Evolutionary conservation across 2,797 vertebrate genomes (phyloP), one percentile per base, ranked within the genome.

Genomic region (Pagetopsis macropterus): DNA sequence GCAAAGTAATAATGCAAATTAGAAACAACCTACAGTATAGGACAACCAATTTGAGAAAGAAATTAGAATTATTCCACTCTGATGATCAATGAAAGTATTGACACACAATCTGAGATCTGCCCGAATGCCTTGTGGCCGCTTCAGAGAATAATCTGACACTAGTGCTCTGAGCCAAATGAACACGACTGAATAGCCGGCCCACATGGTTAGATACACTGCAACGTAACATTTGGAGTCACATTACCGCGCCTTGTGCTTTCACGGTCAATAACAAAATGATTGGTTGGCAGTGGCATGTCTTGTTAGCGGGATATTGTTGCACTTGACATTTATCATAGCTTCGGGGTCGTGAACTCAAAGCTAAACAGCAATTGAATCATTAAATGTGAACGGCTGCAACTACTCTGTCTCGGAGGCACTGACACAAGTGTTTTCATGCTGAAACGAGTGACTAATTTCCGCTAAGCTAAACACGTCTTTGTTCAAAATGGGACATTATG

Each of bases 291-390:
- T 82, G 86, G 84, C 82, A 78, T 58, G 83, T 90, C 91, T 91
- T 89, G 87, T 93, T 94, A 92, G 88, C 56, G 40, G 83, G 82
- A 93, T 81, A 80, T 86, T 87, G 86, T 89, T 65, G 79, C 58
- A 75, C 76, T 88, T 94, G 93, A 93, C 93, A 93, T 94, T 94
- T 93, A 93, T 91, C 90, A 85, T 87, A 72, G 92, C 92, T 91
- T 14, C 55, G 6, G 91, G 91, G 91, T 92, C 78, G 41, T 69
- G 90, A 92, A 91, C 91, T 92, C 49, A 48, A 70, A 85, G 88
- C 86, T 75, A 86, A 91, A 90, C 84, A 81, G 86, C 85, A 70
- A 81, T 71, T 79, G 89, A 92, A 89, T 92, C 90, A 89, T 91
- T 92, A 90, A 86, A 91, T 88, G 83, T 83, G 90, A 87, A 78